Evolutionary conservation across 2,888 invertebrate genomes (phyloP).

Genomic region (Sinopyrophorus schimmeli): DNA sequence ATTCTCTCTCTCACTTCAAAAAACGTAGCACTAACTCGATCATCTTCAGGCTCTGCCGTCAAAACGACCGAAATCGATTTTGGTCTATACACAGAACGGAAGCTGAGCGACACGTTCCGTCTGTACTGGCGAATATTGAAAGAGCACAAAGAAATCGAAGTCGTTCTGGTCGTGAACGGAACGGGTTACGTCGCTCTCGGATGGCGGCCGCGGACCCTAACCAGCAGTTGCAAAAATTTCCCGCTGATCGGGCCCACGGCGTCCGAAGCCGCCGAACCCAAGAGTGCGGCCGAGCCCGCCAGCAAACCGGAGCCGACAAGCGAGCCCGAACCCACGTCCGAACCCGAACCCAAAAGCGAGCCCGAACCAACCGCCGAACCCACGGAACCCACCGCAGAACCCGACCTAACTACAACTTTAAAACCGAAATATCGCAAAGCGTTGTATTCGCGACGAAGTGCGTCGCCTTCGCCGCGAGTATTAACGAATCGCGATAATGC

Average conservation of each 20-base stretch:
- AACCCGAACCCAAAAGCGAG: constrained; percentile 50
- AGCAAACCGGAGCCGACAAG: constrained; percentile 51
- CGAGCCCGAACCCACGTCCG: constrained; percentile 50
- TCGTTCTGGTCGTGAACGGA: constrained; percentile 84
- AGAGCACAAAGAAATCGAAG: constrained; percentile 84
- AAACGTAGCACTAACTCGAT: constrained; percentile 3
- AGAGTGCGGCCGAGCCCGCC: constrained; percentile 48
- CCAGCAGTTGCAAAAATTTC: constrained; percentile 78
- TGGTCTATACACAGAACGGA: constrained; percentile 68
- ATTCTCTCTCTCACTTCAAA: background rate
- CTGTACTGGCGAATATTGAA: constrained; percentile 85
- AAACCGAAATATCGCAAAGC: constrained; percentile 46
- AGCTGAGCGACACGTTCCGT: constrained; percentile 73
- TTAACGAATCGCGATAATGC: constrained; percentile 50
- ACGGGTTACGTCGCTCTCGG: constrained; percentile 88
- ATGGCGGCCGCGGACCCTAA: constrained; percentile 83
- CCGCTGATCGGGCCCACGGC: constrained; percentile 62
- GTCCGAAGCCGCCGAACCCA: constrained; percentile 35
- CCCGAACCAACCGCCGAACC: constrained; percentile 47
- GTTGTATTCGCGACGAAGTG: constrained; percentile 49
- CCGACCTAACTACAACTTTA: constrained; percentile 41
- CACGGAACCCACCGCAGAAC: constrained; percentile 40
- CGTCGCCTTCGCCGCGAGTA: constrained; percentile 40
- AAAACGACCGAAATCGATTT: constrained; percentile 75
- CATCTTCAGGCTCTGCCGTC: constrained; percentile 70